phyloP scores from a whole-genome alignment of 2,797 vertebrate species.

The Paedocypris micromegethes region DNA sequence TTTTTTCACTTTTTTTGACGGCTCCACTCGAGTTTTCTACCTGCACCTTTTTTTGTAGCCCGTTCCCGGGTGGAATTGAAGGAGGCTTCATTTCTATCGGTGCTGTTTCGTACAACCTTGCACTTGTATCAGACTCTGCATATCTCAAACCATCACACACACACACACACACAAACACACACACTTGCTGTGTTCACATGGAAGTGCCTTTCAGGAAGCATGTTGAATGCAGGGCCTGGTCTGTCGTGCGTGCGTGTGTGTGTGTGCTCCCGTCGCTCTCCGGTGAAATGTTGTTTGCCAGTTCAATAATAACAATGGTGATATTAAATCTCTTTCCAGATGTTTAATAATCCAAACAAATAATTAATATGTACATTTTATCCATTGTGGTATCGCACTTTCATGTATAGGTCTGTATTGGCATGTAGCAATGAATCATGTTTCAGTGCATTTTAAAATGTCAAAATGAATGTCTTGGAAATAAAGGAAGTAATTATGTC shows the following conservation, averaged over 20 bases:
- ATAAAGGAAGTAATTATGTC: conserved; percentile 86
- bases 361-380: conserved; percentile 77
- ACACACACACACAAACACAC: conserved; percentile 50
- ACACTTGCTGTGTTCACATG: conserved; percentile 57
- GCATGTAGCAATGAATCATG: conserved; percentile 93
- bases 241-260: conserved; percentile 30
- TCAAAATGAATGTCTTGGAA: conserved; percentile 92
- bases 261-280: conserved; percentile 67
- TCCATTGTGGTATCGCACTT: conserved; percentile 97
- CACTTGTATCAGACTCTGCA: conserved; percentile 26
- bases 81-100: conserved; percentile 33
- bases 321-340: conserved; percentile 43
- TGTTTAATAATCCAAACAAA: conserved; percentile 61
- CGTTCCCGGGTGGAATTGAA: conserved; percentile 8
- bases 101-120: conserved; percentile 50
- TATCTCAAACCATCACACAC: conserved; percentile 6
- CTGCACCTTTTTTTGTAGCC: conserved; percentile 45
- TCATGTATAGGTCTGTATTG: conserved; percentile 96
- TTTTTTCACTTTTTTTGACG: conserved; percentile 39
- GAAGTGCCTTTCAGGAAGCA: conserved; percentile 88
- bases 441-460: conserved; percentile 85
- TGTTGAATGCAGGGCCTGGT: conserved; percentile 42
- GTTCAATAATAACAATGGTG: conserved; percentile 38
- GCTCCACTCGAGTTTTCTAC: conserved; percentile 40
- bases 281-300: conserved; percentile 45